These are phyloP conservation scores for Alouatta palliata DNA, from an alignment of 2,113 vertebrate species.

Conservation along the genomic window DNA sequence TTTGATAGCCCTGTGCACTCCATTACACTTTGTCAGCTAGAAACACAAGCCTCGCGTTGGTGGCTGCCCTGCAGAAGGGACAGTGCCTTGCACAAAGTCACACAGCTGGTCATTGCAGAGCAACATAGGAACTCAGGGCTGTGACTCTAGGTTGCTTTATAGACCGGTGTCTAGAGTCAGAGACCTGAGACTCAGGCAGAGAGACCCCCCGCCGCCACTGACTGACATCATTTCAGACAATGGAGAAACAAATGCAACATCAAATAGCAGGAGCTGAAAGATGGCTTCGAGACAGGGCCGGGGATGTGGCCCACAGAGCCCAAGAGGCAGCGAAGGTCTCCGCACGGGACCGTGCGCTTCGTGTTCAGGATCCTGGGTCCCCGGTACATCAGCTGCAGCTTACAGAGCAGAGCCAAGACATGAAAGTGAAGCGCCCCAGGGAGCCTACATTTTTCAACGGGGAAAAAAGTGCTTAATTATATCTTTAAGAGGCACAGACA, in stretches of 20 bases:
- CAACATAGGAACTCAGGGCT: fast-evolving
- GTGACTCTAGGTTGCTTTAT: not conserved
- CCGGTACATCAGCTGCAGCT: not conserved
- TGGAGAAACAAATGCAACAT: fast-evolving
- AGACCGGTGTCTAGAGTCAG: not conserved
- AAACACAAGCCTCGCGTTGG: not conserved
- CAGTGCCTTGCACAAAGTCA: fast-evolving
- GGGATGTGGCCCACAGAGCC: not conserved
- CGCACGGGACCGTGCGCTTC: fast-evolving
- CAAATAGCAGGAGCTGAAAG: not conserved
- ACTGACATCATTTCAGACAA: not conserved
- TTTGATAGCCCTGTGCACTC: not conserved
- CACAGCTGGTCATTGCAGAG: not conserved
- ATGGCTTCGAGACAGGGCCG: not conserved
- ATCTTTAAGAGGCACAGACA: slow-evolving; percentile 74
- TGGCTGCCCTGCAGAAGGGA: not conserved
- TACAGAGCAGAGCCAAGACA: slow-evolving; percentile 73
- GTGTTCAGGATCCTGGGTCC: not conserved
- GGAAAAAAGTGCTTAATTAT: slow-evolving; percentile 75
- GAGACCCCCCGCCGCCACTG: fast-evolving
- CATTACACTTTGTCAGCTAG: not conserved
- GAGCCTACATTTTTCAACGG: slow-evolving; percentile 80
- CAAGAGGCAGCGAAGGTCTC: fast-evolving
- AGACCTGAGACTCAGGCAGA: fast-evolving
- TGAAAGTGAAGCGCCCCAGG: slow-evolving; percentile 76